Percentiles rank a stretch among this genome's conserved stretches.
Evolutionary conservation across 2,797 vertebrate genomes (phyloP).

Genomic region (Acrossocheilus fasciatus): DNA sequence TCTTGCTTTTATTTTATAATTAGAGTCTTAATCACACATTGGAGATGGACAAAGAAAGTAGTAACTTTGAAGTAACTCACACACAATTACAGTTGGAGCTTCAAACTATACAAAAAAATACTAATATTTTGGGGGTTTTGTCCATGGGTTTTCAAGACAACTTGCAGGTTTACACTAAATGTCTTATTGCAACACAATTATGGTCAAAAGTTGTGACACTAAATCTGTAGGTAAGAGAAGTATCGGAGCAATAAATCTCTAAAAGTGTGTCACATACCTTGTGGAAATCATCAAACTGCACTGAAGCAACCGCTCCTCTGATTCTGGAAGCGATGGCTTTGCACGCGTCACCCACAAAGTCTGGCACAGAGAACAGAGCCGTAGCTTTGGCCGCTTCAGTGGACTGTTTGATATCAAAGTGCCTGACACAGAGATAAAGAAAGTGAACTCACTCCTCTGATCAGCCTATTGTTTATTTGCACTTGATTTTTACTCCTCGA

Average conservation of each 20-base stretch:
- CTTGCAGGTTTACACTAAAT: too few species aligned
- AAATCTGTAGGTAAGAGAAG: too few species aligned
- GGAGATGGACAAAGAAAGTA: too few species aligned
- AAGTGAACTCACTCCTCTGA: not conserved
- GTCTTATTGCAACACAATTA: too few species aligned
- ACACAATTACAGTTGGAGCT: too few species aligned
- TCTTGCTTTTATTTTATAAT: too few species aligned
- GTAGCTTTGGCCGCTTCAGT: constrained; percentile 61
- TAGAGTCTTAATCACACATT: too few species aligned
- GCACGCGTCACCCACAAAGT: constrained; percentile 90
- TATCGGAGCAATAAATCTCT: not conserved
- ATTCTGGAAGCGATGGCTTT: constrained; percentile 90
- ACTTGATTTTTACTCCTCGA: not conserved
- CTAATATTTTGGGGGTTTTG: too few species aligned
- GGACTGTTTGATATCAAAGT: constrained; percentile 80
- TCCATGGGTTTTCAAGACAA: too few species aligned
- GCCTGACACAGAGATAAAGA: constrained; percentile 72
- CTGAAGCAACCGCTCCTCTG: constrained; percentile 87
- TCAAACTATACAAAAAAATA: too few species aligned
- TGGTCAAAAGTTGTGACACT: too few species aligned
- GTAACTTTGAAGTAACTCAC: too few species aligned
- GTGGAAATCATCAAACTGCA: constrained; percentile 93
- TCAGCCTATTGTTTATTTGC: not conserved
- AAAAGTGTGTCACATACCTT: constrained; percentile 74
- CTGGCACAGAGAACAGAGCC: constrained; percentile 85